Base-by-base conservation (phyloP, 2,888 invertebrate genomes). In the Bombyx huttoni region DNA sequence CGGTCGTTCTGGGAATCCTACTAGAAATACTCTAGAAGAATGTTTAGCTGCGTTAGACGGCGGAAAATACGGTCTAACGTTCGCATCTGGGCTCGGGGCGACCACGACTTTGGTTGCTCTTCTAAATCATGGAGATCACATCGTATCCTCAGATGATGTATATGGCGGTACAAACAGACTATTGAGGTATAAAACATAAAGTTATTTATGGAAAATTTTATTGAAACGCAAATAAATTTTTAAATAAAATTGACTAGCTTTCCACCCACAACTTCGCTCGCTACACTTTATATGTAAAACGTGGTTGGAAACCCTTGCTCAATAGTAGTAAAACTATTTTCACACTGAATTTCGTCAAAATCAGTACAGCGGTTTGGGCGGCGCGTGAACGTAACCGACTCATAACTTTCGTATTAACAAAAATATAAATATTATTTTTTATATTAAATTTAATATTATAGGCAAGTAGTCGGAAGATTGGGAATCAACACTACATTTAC, bases 1-100 rank as follows among this genome's bases (percentile, higher is more conserved):
- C 78, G 94, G 96, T 0, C 90, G 99, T 70, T 95, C 96, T 72
- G 98, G 97, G 46, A 99, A 99, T 84, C 99, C 99, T 34, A 95
- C 97, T 0, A 90, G 99, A 58, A 92, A 94, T 61, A 94, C 94
- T 33, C 85, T 99, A 54, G 98, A 99, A 82, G 90, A 92, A 61
- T 96, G 97, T 70, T 78, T 99, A 48, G 98, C 99, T 2, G 91
- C 96, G 0, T 78, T 99, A 54, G 99, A 99, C 71, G 92, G 93
- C 62, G 99, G 94, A 10, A 95, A 96, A 78, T 90, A 96, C 81
- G 96, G 94, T 59, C 67, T 95, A 34, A 85, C 92, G 48, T 99
- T 96, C 84, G 89, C 98, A 0, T 98, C 98, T 7, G 99, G 99
- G 1, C 88, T 99, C 49, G 98, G 97, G 12, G 94, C 97, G 0